Evolutionary conservation across 2,797 vertebrate genomes (phyloP).

Genomic region (Darevskia nairensis): DNA sequence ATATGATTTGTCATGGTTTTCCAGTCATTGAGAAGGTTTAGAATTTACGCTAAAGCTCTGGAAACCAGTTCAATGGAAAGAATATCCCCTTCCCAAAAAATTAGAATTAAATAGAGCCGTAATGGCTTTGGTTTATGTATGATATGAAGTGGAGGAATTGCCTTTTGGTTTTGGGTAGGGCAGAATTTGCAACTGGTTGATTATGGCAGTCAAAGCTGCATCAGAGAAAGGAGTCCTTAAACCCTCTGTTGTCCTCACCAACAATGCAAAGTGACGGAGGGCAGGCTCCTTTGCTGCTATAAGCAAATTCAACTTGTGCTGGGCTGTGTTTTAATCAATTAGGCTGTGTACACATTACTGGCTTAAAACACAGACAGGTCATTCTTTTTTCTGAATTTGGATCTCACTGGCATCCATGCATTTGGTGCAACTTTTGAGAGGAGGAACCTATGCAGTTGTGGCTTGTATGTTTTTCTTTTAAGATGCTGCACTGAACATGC

Average conservation of each 20-base stretch:
- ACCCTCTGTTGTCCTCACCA: background rate
- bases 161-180: background rate
- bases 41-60: constrained; percentile 52
- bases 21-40: constrained; percentile 64
- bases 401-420: background rate
- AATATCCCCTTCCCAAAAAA: constrained; percentile 4
- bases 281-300: background rate
- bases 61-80: constrained; percentile 31
- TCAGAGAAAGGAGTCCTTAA: background rate
- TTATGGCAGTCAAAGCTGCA: constrained; percentile 2
- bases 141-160: background rate
- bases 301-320: background rate
- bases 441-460: background rate
- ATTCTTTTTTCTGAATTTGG: background rate
- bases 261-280: background rate
- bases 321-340: background rate
- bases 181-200: constrained; percentile 6
- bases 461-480: background rate
- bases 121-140: constrained; percentile 17
- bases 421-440: background rate
- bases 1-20: constrained; percentile 75
- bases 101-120: constrained; percentile 24
- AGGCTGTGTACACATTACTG: too few species aligned
- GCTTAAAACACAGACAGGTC: too few species aligned
- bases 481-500: background rate